Conservation (phyloP, 2,113 vertebrate species). For the Naja naja region DNA sequence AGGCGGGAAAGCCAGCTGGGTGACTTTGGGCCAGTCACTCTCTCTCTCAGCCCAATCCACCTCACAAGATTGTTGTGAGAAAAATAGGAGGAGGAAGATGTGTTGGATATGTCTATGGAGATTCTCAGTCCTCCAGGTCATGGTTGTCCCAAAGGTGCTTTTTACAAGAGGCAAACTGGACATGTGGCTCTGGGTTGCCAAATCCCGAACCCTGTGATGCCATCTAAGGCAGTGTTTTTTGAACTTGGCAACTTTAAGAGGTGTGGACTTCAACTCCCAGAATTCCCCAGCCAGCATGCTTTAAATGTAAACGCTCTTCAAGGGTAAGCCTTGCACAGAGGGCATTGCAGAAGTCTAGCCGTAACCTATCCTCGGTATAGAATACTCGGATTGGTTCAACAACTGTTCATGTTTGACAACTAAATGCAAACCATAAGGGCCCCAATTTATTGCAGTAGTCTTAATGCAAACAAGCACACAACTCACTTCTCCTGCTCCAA, state of each 20-base stretch:
- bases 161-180: neutral
- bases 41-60: too few species aligned
- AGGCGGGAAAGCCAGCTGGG: too few species aligned
- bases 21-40: too few species aligned
- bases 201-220: neutral
- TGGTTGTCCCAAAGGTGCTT: too few species aligned
- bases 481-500: slow-evolving; percentile 94
- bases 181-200: neutral
- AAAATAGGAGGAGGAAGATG: too few species aligned
- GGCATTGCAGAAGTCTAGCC: neutral
- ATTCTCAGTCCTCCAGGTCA: too few species aligned
- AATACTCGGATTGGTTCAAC: neutral
- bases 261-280: neutral
- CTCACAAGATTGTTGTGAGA: too few species aligned
- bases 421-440: neutral
- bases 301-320: neutral
- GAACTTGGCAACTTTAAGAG: neutral
- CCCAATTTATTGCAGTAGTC: neutral
- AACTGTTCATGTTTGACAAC: neutral
- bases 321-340: neutral
- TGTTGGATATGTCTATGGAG: too few species aligned
- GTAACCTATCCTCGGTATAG: neutral
- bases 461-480: neutral
- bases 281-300: neutral
- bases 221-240: neutral